These are phyloP conservation scores for Apostichopus parvimensis DNA, from an alignment of 35 echinoderm and acorn worm species.

Conservation along the genomic window DNA sequence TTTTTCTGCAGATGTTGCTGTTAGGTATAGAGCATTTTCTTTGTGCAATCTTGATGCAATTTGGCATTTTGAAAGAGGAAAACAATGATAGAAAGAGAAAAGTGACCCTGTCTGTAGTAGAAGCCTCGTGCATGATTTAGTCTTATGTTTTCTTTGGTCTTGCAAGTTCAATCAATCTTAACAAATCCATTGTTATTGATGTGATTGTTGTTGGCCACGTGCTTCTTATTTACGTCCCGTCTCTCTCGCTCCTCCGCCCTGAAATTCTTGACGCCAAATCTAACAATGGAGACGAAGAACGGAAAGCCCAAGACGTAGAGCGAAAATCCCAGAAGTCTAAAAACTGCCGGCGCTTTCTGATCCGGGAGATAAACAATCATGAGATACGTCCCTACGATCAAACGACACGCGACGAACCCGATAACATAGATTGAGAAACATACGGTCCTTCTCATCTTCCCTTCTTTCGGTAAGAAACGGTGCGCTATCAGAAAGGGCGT, in stretches of 20 bases:
- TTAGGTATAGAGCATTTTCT: no score
- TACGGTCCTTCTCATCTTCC: background rate
- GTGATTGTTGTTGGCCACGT: background rate
- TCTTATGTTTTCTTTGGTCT: background rate
- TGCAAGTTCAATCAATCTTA: background rate
- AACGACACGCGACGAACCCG: background rate
- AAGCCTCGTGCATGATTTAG: background rate
- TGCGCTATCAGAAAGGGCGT: background rate
- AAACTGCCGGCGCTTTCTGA: background rate
- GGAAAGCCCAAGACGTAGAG: background rate
- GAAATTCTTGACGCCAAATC: slow-evolving; percentile 7
- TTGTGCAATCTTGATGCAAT: no score
- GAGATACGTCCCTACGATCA: background rate
- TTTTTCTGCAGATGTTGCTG: no score
- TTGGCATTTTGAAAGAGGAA: background rate
- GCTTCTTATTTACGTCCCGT: no score
- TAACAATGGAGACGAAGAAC: background rate
- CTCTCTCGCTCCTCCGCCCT: background rate
- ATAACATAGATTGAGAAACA: background rate
- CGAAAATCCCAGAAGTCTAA: background rate
- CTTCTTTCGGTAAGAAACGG: background rate
- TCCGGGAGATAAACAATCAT: background rate
- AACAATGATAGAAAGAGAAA: background rate
- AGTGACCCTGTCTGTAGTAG: background rate
- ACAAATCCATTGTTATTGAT: background rate